Evolutionary conservation across 1,140 invertebrate genomes (phyloP).

Genomic region (Leptinotarsa lineolata): DNA sequence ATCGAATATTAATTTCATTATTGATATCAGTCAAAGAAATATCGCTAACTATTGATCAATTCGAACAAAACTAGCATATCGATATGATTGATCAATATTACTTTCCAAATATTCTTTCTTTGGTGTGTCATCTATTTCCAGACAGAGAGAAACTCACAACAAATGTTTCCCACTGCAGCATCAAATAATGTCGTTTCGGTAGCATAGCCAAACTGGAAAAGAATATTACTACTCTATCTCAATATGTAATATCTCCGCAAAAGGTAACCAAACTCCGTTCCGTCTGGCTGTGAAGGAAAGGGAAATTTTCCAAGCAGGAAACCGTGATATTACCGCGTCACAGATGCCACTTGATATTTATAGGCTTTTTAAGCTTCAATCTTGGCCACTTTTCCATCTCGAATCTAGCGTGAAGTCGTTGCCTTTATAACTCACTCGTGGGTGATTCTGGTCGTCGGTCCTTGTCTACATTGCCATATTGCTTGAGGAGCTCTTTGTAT

Average conservation of each 20-base stretch:
- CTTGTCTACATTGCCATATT: slow-evolving; percentile 5
- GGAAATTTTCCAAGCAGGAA: slow-evolving; percentile 13
- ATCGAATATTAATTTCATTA: too few species aligned
- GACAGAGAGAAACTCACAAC: too few species aligned
- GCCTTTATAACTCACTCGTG: slow-evolving; percentile 5
- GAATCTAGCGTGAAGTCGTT: slow-evolving; percentile 7
- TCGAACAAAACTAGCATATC: too few species aligned
- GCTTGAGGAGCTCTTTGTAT: not conserved
- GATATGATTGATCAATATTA: too few species aligned
- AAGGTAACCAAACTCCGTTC: not conserved
- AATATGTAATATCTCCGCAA: slow-evolving; percentile 1
- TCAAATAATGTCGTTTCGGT: too few species aligned
- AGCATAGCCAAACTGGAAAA: not conserved
- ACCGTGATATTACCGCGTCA: slow-evolving; percentile 24
- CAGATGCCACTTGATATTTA: slow-evolving; percentile 29
- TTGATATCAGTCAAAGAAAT: too few species aligned
- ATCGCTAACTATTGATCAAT: too few species aligned
- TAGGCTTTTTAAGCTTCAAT: slow-evolving; percentile 25
- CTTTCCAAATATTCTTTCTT: too few species aligned
- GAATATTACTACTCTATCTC: not conserved
- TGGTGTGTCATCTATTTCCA: too few species aligned
- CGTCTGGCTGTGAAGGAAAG: not conserved
- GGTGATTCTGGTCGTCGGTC: not conserved
- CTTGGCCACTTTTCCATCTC: slow-evolving; percentile 19
- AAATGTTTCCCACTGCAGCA: too few species aligned